Conservation (phyloP, 1,140 invertebrate genomes). For the Cryptotermes secundus region DNA sequence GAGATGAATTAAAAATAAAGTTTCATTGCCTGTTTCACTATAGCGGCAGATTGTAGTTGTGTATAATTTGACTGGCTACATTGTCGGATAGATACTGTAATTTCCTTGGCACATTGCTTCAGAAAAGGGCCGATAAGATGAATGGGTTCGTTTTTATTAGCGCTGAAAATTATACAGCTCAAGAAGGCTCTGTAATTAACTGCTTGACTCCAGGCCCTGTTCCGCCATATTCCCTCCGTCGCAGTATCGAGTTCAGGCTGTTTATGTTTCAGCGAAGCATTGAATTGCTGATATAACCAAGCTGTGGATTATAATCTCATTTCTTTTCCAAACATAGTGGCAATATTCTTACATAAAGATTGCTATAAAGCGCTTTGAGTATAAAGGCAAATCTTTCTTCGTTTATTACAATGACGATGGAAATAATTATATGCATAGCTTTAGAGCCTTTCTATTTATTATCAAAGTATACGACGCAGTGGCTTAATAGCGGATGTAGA, state of each 20-base stretch:
- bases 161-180: background rate
- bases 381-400: background rate
- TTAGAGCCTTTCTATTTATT: background rate
- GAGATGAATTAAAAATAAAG: background rate
- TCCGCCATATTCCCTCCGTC: background rate
- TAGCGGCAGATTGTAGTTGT: background rate
- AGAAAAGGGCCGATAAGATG: background rate
- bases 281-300: background rate
- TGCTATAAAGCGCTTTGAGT: background rate
- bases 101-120: background rate
- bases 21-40: background rate
- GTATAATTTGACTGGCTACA: background rate
- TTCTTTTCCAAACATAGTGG: background rate
- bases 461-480: background rate
- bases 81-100: background rate
- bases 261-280: too few relatives aligned
- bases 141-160: constrained; percentile 7
- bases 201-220: background rate
- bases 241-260: background rate
- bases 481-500: too few relatives aligned
- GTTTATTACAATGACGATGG: background rate
- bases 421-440: background rate
- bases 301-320: background rate
- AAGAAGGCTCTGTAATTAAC: background rate
- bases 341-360: background rate